phyloP scores from a whole-genome alignment of 1,140 invertebrate species.

The Atta cephalotes region DNA sequence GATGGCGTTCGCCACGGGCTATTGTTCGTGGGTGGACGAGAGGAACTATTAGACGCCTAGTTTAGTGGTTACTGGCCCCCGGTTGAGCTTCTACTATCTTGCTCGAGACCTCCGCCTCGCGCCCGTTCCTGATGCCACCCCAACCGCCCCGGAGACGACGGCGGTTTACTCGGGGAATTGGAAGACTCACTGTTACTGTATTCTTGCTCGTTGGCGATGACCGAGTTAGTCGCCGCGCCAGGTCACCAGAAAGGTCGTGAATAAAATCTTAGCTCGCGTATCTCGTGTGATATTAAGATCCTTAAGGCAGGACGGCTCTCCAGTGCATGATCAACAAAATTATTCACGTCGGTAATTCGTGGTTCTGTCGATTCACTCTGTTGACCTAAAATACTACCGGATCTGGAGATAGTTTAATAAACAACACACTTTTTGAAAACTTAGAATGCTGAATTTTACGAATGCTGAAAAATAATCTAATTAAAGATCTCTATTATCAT shows the following conservation, averaged over 20 bases:
- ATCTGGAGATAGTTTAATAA: background rate
- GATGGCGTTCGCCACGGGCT: conserved; percentile 69
- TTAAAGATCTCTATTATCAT: background rate
- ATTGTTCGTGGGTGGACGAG: conserved; percentile 74
- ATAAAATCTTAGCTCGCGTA: conserved; percentile 53
- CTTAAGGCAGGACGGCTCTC: background rate
- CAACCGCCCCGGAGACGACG: conserved; percentile 35
- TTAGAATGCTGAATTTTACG: background rate
- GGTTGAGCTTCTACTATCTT: conserved; percentile 64
- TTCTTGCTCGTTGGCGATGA: conserved; percentile 46
- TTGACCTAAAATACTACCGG: background rate
- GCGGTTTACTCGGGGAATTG: conserved; percentile 69
- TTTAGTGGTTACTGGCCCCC: conserved; percentile 77
- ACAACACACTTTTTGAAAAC: background rate
- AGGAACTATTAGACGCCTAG: conserved; percentile 77
- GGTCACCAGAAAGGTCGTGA: conserved; percentile 24
- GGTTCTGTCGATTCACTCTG: background rate
- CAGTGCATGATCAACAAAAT: conserved; percentile 17
- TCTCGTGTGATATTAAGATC: background rate
- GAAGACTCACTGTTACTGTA: conserved; percentile 61
- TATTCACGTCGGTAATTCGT: background rate
- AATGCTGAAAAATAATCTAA: background rate
- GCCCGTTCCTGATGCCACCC: conserved; percentile 15
- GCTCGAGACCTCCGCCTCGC: conserved; percentile 36
- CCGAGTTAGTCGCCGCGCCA: conserved; percentile 2